phyloP scores from a whole-genome alignment of 2,888 invertebrate genomes.

The Crematogaster levior region DNA sequence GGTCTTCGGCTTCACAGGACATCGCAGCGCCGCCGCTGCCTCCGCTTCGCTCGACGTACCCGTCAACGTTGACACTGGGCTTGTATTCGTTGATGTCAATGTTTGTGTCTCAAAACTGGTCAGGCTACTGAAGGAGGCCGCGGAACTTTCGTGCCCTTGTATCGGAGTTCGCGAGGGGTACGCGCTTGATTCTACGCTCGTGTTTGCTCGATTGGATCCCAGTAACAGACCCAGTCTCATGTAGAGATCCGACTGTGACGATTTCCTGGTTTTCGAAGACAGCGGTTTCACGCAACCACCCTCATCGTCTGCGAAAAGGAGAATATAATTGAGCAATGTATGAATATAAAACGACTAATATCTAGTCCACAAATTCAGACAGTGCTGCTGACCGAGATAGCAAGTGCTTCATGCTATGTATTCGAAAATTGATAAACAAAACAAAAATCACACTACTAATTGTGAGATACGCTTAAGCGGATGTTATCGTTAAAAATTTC shows the following conservation, averaged over 20 bases:
- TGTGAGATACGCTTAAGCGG: not conserved
- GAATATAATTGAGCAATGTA: not conserved
- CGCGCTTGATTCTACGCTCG: conserved; percentile 73
- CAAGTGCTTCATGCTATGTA: conserved; percentile 15
- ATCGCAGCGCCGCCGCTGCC: conserved; percentile 87
- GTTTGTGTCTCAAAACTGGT: conserved; percentile 88
- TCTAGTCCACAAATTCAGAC: conserved; percentile 16
- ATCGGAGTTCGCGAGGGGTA: conserved; percentile 59
- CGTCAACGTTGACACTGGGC: conserved; percentile 95
- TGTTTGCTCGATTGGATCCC: conserved; percentile 89
- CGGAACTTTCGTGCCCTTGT: conserved; percentile 78
- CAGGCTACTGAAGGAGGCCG: conserved; percentile 87
- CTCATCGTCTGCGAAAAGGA: conserved; percentile 89
- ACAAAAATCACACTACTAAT: conserved; percentile 16
- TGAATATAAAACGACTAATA: not conserved
- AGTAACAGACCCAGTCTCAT: conserved; percentile 93
- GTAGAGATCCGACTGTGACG: conserved; percentile 92
- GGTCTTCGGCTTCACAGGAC: conserved; percentile 83
- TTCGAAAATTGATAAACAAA: not conserved
- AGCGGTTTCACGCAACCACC: conserved; percentile 89
- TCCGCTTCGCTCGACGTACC: conserved; percentile 91
- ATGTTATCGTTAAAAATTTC: not conserved
- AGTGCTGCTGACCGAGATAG: conserved; percentile 5
- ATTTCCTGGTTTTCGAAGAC: conserved; percentile 85
- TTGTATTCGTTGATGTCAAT: conserved; percentile 93